Evolutionary conservation across 2,113 vertebrate genomes (phyloP).

Genomic region (Lagopus leucura): DNA sequence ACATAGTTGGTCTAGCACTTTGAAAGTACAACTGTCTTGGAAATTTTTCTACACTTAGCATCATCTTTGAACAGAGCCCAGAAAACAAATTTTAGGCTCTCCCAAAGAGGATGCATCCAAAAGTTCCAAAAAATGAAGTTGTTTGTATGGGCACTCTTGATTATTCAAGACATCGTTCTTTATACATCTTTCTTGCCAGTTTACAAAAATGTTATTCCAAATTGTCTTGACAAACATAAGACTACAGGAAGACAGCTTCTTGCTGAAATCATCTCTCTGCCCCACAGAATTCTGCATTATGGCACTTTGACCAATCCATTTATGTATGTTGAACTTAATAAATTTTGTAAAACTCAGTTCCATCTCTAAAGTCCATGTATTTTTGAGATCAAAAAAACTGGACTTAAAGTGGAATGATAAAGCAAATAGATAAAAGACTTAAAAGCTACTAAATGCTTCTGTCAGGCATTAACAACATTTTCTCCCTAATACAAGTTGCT

Average conservation of each 20-base stretch:
- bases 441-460: not conserved
- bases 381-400: not conserved
- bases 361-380: not conserved
- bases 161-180: not conserved
- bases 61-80: not conserved
- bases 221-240: not conserved
- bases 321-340: not conserved
- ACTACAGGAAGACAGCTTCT: not conserved
- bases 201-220: not conserved
- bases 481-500: too few species aligned
- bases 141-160: not conserved
- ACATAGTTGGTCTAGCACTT: rapidly evolving
- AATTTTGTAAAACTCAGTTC: not conserved
- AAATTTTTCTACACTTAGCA: not conserved
- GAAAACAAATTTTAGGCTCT: not conserved
- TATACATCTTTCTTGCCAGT: not conserved
- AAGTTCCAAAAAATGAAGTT: not conserved
- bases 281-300: not conserved
- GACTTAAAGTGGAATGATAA: not conserved
- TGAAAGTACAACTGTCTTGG: not conserved
- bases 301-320: not conserved
- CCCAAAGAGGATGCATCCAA: not conserved
- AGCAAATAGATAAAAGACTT: not conserved
- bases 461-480: not conserved
- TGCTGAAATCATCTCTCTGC: not conserved